A percentile compares a stretch with the other conserved stretches of the same genome.
These are phyloP conservation scores for Talpa occidentalis DNA, from an alignment of 2,113 vertebrate genomes.

Conservation along the genomic window DNA sequence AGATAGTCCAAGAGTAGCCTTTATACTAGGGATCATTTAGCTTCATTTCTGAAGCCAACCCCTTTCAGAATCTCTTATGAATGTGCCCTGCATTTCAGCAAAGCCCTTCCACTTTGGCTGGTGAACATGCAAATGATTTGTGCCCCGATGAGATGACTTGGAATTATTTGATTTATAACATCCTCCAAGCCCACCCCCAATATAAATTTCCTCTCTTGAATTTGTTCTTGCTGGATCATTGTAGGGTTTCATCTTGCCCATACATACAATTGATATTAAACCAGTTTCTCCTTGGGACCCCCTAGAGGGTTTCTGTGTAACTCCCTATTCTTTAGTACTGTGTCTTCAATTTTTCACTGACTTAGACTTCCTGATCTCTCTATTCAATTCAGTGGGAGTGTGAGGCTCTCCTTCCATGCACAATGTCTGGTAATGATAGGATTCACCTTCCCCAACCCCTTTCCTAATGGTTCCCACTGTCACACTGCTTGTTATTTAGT, in stretches of 20 bases:
- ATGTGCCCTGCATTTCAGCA: not conserved
- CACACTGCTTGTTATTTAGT: not conserved
- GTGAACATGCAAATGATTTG: too few species aligned
- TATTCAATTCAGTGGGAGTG: not conserved
- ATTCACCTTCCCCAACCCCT: fast-evolving
- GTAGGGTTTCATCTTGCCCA: not conserved
- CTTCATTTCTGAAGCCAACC: not conserved
- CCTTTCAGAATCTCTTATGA: not conserved
- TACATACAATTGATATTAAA: not conserved
- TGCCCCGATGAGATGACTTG: not conserved
- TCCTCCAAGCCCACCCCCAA: too few species aligned
- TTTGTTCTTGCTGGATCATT: not conserved
- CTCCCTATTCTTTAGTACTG: not conserved
- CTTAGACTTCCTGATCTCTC: not conserved
- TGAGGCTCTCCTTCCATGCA: not conserved
- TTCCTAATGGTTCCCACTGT: not conserved
- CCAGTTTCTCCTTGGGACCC: not conserved
- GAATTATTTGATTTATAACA: not conserved
- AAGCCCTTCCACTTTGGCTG: not conserved
- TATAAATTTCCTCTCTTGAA: not conserved
- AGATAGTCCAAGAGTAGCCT: not conserved
- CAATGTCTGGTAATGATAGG: not conserved
- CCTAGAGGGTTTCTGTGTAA: not conserved
- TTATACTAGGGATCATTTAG: not conserved
- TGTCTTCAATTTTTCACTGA: not conserved